Evolutionary conservation across 2,113 vertebrate species (phyloP), one percentile per base, ranked within the genome.

Genomic region (Eclectus roratus): DNA sequence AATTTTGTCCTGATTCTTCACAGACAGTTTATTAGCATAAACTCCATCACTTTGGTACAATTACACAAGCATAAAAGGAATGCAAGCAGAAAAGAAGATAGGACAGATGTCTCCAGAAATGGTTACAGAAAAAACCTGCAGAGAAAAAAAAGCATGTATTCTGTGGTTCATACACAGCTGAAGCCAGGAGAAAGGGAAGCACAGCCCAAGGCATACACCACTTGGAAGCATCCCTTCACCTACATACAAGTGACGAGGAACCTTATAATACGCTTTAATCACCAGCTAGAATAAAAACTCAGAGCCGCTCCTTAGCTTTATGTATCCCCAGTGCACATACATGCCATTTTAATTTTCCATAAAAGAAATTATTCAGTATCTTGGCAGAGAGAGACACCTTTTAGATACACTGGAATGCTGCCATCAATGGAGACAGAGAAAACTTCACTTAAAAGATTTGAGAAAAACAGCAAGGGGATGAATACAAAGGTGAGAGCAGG

Each of bases 101-200:
- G 41, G 21, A 21, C 72, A 52, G 49, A 41, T 19, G 10, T 70
- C 28, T 70, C 19, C 37, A 91, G 53, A 85, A 95, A 89, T 5
- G 13, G 35, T 11, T 19, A 76, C 10, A 44, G 55, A 83, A 69
- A 11, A 92, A 69, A 24, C 3, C 28, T 47, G 46, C 39, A 80
- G 0, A 60, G 55, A 14, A 78, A 81, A 81, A 81, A 69, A 1
- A 1, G 0, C 2, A 6, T 11, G 3, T 33, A 47, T 16, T 63
- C 43, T 49, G 52, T 37, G 24, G 50, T 49, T 88, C 21, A 37
- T 17, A 70, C 13, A 41, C 6, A 63, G 39, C 19, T 78, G 52
- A 58, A 86, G 13, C 25, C n/a, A 68, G n/a, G 8, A 60, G 28
- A 87, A 79, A 43, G 15, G 25, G 35, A 49, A 74, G 25, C 29